Conservation (phyloP, 2,888 invertebrate species). For the Notocelia uddmanniana region DNA sequence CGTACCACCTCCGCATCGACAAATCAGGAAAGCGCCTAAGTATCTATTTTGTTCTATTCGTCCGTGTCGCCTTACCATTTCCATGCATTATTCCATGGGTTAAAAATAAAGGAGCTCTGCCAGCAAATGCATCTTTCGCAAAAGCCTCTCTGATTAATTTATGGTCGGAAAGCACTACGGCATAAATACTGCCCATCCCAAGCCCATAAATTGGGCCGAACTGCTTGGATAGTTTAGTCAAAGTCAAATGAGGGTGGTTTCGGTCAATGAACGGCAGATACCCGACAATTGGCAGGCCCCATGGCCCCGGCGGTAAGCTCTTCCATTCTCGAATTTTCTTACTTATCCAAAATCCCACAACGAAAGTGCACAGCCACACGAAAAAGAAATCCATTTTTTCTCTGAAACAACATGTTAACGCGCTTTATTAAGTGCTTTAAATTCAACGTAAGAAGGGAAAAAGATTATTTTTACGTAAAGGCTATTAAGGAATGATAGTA, state of each 20-base stretch:
- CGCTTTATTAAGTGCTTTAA: slow-evolving; percentile 7
- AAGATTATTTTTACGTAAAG: not conserved
- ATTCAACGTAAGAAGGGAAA: slow-evolving; percentile 2
- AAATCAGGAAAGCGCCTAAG: too few species aligned
- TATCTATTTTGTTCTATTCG: not conserved
- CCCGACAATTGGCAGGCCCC: slow-evolving; percentile 92
- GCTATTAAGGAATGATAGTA: slow-evolving; percentile 35
- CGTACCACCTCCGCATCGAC: too few species aligned
- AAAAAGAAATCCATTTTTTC: slow-evolving; percentile 65
- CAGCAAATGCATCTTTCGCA: slow-evolving; percentile 89
- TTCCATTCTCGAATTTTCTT: slow-evolving; percentile 75
- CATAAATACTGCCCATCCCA: slow-evolving; percentile 90
- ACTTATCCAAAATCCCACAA: slow-evolving; percentile 68
- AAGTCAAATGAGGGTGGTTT: slow-evolving; percentile 89
- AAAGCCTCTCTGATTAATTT: slow-evolving; percentile 90
- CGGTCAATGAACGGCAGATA: slow-evolving; percentile 91
- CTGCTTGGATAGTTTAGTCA: slow-evolving; percentile 87
- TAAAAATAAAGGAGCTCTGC: slow-evolving; percentile 92
- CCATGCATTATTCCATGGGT: slow-evolving; percentile 96
- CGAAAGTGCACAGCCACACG: slow-evolving; percentile 63
- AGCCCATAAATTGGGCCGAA: slow-evolving; percentile 92
- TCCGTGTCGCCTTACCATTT: slow-evolving; percentile 87
- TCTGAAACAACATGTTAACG: slow-evolving; percentile 51
- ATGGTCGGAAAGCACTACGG: slow-evolving; percentile 92
- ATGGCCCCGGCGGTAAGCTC: slow-evolving; percentile 91